Base-by-base conservation (phyloP, 2,888 invertebrate species). In the Calameuta idolon region DNA sequence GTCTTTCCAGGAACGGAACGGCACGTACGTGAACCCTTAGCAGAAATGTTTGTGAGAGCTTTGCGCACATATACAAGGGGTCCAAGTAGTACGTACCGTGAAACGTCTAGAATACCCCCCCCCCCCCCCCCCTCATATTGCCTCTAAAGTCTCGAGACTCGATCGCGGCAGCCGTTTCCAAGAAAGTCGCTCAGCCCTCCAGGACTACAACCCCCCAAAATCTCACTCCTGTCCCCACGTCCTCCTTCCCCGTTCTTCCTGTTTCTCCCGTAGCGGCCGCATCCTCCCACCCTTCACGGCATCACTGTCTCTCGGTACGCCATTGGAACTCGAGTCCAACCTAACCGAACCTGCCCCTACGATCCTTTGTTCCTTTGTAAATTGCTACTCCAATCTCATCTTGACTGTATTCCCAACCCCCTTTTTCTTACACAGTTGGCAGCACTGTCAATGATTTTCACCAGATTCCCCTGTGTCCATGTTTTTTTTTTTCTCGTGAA, bases 191-290 rank as follows among this genome's bases (percentile, higher is more conserved):
- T 33, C 75, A 69, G 75, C 82, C 78, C 69, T 75, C 55, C 75
- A 68, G 73, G 79, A 79, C 76, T 77, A 69, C 82, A 77, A 81
- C 82, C 82, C 81, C 78, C 77, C 78, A 79, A 76, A 80, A 79
- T 82, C n/a, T 11, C 30, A 11, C 33, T 69, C 30, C 31, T 33
- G 69, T 69, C 69, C 33, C 12, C 5, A 15, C 40, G 4, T 69
- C 69, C 69, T 30, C 69, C 69, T 69, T 15, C 69, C 30, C 11
- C 69, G 69, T 30, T 23, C n/a, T 4, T 69, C 69, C n/a, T 11
- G 69, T 33, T 33, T 33, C 30, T 12, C 69, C 12, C 15, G 69
- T 4, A 69, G 30, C 33, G 2, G 69, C n/a, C 69, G 69, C 33
- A 69, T 69, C 69, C 69, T 69, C 69, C 33, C 15, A 30, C 69